Evolutionary conservation across 2,888 invertebrate genomes (phyloP).

Genomic region (Tineola bisselliella): DNA sequence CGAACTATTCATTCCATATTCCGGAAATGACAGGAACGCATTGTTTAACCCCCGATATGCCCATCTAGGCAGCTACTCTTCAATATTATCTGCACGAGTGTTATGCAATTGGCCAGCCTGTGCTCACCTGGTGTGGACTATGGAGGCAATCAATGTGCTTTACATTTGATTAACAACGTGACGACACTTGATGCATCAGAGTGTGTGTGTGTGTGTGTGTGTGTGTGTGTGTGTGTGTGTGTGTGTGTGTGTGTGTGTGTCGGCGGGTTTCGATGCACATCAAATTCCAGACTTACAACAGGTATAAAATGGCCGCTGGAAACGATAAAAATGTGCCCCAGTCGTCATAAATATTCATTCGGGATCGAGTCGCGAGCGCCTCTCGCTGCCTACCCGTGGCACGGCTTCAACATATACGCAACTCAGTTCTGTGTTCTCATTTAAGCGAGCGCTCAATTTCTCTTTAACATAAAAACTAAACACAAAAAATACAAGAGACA

Average conservation of each 20-base stretch:
- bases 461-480: not conserved
- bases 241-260: not conserved
- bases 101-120: no score
- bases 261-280: not conserved
- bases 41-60: no score
- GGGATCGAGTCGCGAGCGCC: not conserved
- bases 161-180: no score
- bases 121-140: no score
- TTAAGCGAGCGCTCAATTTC: not conserved
- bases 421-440: not conserved
- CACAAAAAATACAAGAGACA: not conserved
- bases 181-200: not conserved
- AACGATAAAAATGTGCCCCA: not conserved
- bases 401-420: not conserved
- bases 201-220: not conserved
- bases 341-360: constrained; percentile 9
- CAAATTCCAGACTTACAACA: constrained; percentile 10
- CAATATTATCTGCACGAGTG: no score
- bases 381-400: not conserved
- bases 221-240: not conserved
- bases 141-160: no score
- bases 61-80: no score
- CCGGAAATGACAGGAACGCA: no score
- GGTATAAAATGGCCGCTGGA: constrained; percentile 1
- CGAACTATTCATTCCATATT: no score